These are phyloP conservation scores for Argya squamiceps DNA, from an alignment of 2,797 vertebrate genomes.

Conservation along the genomic window DNA sequence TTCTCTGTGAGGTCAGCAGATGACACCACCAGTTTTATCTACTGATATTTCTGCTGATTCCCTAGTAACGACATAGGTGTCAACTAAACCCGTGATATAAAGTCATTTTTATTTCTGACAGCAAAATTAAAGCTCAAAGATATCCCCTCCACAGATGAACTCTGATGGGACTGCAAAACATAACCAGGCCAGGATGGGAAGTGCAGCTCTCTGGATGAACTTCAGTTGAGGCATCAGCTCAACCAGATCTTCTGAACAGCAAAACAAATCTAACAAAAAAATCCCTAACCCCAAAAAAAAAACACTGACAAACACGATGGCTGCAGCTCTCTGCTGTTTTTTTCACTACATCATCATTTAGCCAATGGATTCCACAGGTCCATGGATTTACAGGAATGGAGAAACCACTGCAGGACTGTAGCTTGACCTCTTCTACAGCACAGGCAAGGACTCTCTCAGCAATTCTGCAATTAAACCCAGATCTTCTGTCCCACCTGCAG, in stretches of 20 bases:
- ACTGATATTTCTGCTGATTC: not conserved
- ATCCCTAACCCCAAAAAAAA: not conserved
- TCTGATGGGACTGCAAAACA: not conserved
- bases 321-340: not conserved
- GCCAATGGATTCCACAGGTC: not conserved
- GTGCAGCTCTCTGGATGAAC: not conserved
- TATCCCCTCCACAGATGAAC: not conserved
- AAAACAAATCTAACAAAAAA: not conserved
- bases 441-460: not conserved
- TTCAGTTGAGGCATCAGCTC: not conserved
- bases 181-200: not conserved
- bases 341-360: not conserved
- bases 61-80: not conserved
- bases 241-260: not conserved
- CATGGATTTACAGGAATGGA: not conserved
- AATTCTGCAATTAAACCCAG: not conserved
- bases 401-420: not conserved
- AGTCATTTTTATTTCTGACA: not conserved
- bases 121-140: not conserved
- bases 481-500: not conserved
- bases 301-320: rapidly evolving
- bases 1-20: not conserved
- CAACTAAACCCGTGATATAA: not conserved
- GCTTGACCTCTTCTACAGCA: not conserved
- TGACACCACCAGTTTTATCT: conserved; percentile 7